A percentile compares a stretch with the other conserved stretches of the same genome.
Evolutionary conservation across 1,140 invertebrate species (phyloP).

Genomic region (Trialeurodes vaporariorum): DNA sequence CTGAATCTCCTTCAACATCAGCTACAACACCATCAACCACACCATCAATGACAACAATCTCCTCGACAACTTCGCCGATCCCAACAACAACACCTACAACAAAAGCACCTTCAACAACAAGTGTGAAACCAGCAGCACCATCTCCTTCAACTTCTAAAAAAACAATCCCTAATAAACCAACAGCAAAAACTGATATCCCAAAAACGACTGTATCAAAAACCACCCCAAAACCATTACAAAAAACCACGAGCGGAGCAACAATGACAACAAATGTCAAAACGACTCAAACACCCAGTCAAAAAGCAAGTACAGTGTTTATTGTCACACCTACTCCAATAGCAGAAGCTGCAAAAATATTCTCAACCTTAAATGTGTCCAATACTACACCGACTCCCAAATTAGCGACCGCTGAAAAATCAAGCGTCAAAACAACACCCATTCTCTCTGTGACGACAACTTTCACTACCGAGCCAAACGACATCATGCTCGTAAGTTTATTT

Average conservation of each 20-base stretch:
- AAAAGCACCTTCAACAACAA: slow-evolving; percentile 10
- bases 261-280: too few species aligned
- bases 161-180: too few species aligned
- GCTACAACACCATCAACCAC: slow-evolving; percentile 5
- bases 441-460: not conserved
- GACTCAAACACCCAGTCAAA: too few species aligned
- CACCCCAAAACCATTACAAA: too few species aligned
- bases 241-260: too few species aligned
- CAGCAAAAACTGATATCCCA: too few species aligned
- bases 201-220: not conserved
- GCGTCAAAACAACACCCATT: not conserved
- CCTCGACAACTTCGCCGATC: slow-evolving; percentile 3
- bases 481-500: too few species aligned
- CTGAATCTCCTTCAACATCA: slow-evolving; percentile 5
- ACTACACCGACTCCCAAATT: not conserved
- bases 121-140: not conserved
- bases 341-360: too few species aligned
- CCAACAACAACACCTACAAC: slow-evolving; percentile 2
- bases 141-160: not conserved
- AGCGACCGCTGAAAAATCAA: not conserved
- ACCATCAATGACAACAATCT: not conserved
- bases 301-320: too few species aligned
- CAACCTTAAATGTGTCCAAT: too few species aligned
- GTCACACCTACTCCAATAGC: too few species aligned
- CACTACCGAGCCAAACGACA: too few species aligned